Evolutionary conservation across 2,888 invertebrate species (phyloP), one percentile per base, ranked within the genome.

Genomic region (Dorcus hopei): DNA sequence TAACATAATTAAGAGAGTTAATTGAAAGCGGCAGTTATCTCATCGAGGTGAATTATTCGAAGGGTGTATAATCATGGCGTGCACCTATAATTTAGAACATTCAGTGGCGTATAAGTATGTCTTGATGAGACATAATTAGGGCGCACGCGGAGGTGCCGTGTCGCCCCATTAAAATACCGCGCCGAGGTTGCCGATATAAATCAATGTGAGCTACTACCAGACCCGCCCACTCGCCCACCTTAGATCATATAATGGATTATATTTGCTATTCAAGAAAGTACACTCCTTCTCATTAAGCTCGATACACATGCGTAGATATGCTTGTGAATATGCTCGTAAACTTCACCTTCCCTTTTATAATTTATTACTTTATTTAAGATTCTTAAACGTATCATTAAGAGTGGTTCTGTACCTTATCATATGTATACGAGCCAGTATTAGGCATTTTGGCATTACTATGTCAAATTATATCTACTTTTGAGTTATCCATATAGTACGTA

Each of bases 11-110:
- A 74, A 71, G 64, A 70, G 67, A 69, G 52, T 72, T 58, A 72
- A 73, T 72, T 73, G 73, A 72, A 72, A 72, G 69, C 71, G 71
- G 71, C 70, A 72, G 73, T 75, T 74, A 74, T 71, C 73, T 73
- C 73, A 72, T 72, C 70, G 71, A 73, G 72, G 73, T 74, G 71
- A 75, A 74, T 74, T 74, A 75, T 70, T 69, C 69, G 62, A 65
- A 63, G 62, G 64, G 61, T 53, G 62, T 60, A 61, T 57, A 61
- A 62, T 60, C 53, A 57, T 53, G 39, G 53, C 45, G 56, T 43
- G 52, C 60, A 67, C 64, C 73, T 72, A 72, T 74, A 74, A 73
- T 74, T 74, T 74, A 67, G 67, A 49, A 55, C 71, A 72, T 70
- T 72, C 71, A 73, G 64, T 66, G 64, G 64, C 66, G 68, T 68